Base-by-base conservation (phyloP, 1,140 invertebrate genomes). In the Nasonia vitripennis region DNA sequence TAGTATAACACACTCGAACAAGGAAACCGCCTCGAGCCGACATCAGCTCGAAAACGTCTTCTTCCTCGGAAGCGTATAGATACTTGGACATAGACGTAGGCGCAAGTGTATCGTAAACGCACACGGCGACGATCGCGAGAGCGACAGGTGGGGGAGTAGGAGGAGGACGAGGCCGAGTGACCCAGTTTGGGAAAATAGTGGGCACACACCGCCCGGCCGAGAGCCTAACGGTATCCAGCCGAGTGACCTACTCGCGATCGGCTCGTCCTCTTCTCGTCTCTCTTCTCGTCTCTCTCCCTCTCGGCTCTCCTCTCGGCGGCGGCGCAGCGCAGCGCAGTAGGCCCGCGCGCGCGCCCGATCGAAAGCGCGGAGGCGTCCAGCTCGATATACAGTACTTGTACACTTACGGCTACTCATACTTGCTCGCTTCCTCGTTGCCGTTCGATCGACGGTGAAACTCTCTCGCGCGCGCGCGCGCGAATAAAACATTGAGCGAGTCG, bases 191-290 rank as follows among this genome's bases (percentile, higher is more conserved):
- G 55, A 62, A 62, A 62, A 62, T 62, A 62, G 55, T 62, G 55
- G 55, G 14, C 55, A 62, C 55, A 62, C 31, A 31, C 11, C 77
- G 55, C 77, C 51, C 78, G 78, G 51, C 27, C 78, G 68, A 68
- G 73, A 74, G 74, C 23, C n/a, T 86, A 81, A 86, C 84, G 78
- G 84, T 82, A 81, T 11, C 31, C 3, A 34, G 2, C 37, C 73
- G 70, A 74, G 34, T 85, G 83, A 85, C 83, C 83, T 85, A 85
- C 83, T 85, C 67, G 34, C 45, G 31, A 7, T 17, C 23, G 23
- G 48, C 2, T 62, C 78, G 41, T 20, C 55, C 17, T 62, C 55
- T 17, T 62, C 17, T 20, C 34, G 5, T n/a, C 7, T 48, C 23
- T 51, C 68, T 73, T 73, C 31, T 17, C 27, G n/a, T n/a, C 7